Percentiles rank a stretch among this genome's conserved stretches.
phyloP scores from a whole-genome alignment of 2,888 invertebrate genomes.

The Pterostichus madidus region DNA sequence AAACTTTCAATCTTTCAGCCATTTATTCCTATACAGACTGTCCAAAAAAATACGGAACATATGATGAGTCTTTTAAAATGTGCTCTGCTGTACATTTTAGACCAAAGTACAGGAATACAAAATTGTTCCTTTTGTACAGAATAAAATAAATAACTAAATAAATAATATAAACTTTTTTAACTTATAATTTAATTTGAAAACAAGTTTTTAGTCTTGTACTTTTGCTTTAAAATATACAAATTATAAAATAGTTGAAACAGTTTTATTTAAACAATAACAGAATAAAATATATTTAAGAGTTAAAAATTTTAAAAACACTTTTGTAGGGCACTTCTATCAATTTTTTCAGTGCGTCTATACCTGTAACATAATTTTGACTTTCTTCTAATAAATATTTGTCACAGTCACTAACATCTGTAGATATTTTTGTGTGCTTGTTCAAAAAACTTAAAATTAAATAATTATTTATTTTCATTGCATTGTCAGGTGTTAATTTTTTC shows the following conservation, averaged over 20 bases:
- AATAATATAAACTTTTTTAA: too few relatives aligned
- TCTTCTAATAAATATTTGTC: constrained; percentile 72
- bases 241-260: not conserved
- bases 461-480: constrained; percentile 76
- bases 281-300: constrained; percentile 28
- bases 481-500: constrained; percentile 76
- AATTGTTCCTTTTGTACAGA: too few relatives aligned
- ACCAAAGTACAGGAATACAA: too few relatives aligned
- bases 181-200: too few relatives aligned
- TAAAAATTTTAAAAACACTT: constrained; percentile 41
- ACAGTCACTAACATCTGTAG: constrained; percentile 71
- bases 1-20: too few relatives aligned
- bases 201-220: too few relatives aligned
- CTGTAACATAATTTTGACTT: constrained; percentile 71
- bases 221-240: too few relatives aligned
- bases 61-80: too few relatives aligned
- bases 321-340: constrained; percentile 31
- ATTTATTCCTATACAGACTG: too few relatives aligned
- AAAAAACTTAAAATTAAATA: constrained; percentile 76
- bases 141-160: too few relatives aligned
- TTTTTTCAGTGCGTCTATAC: constrained; percentile 74
- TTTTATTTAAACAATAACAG: not conserved
- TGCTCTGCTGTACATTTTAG: too few relatives aligned
- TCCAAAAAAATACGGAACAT: too few relatives aligned
- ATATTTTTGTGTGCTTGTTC: constrained; percentile 72